Percentiles rank a stretch among this genome's conserved stretches.
Conservation (phyloP, 2,797 vertebrate species). For the Fundulus diaphanus region DNA sequence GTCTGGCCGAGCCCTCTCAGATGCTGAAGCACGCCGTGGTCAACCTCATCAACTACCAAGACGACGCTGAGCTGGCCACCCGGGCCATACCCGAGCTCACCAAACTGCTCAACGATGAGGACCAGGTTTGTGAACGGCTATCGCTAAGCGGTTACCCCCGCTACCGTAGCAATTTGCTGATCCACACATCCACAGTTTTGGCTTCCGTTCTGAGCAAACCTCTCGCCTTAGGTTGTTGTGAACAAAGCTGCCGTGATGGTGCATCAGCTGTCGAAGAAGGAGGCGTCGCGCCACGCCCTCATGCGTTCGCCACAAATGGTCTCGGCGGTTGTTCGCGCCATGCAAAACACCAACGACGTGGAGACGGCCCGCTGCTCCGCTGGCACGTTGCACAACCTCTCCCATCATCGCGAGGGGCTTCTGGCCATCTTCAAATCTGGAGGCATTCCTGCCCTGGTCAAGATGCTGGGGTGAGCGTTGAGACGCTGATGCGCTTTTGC, state of each 20-base stretch:
- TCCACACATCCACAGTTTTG: background rate
- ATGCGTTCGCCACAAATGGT: slow-evolving; percentile 99
- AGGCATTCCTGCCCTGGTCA: slow-evolving; percentile 96
- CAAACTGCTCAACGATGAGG: slow-evolving; percentile 97
- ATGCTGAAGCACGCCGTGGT: slow-evolving; percentile 99
- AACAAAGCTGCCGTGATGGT: slow-evolving; percentile 99
- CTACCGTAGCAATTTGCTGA: background rate
- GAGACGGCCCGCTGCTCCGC: slow-evolving; percentile 98
- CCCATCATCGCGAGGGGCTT: slow-evolving; percentile 96
- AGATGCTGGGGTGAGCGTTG: slow-evolving; percentile 93
- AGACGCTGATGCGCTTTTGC: background rate
- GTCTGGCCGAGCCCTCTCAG: slow-evolving; percentile 97
- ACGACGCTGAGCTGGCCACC: slow-evolving; percentile 97
- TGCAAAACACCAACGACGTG: slow-evolving; percentile 97
- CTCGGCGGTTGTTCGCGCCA: slow-evolving; percentile 97
- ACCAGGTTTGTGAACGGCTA: slow-evolving; percentile 84
- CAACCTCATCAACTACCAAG: slow-evolving; percentile 99
- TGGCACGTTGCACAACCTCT: slow-evolving; percentile 97
- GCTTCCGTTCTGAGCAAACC: slow-evolving; percentile 8
- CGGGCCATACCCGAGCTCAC: slow-evolving; percentile 98
- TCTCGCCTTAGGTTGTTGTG: slow-evolving; percentile 89
- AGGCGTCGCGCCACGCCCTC: slow-evolving; percentile 96
- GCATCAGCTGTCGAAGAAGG: slow-evolving; percentile 98
- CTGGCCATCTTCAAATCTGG: slow-evolving; percentile 98
- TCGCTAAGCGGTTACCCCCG: background rate